Percentiles rank a stretch among this genome's conserved stretches.
These are phyloP conservation scores for Tiphia femorata DNA, from an alignment of 2,888 invertebrate species.

Conservation along the genomic window DNA sequence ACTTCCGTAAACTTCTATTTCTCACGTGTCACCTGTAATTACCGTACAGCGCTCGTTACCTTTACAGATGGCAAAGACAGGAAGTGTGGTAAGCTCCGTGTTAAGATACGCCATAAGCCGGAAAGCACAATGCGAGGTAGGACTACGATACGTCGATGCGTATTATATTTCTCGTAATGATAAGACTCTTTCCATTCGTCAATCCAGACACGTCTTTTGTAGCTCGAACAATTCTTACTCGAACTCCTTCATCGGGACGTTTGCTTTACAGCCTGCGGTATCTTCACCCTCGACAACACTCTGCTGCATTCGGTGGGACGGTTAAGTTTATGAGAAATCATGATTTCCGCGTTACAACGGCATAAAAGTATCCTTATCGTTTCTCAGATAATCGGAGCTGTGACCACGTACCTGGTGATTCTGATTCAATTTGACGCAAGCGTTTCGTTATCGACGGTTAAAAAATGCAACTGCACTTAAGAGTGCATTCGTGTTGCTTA, in stretches of 20 bases:
- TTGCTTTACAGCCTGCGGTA: conserved; percentile 54
- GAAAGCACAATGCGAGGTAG: too few species aligned
- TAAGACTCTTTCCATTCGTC: not conserved
- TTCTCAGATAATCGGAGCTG: conserved; percentile 38
- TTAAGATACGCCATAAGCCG: too few species aligned
- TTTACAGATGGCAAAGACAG: too few species aligned
- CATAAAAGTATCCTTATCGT: conserved; percentile 9
- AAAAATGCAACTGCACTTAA: conserved; percentile 9
- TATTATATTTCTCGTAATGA: too few species aligned
- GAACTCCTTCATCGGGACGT: conserved; percentile 51
- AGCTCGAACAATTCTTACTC: conserved; percentile 57
- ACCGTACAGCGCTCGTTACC: too few species aligned
- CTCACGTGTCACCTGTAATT: too few species aligned
- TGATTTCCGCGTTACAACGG: not conserved
- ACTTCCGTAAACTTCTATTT: too few species aligned
- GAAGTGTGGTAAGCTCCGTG: too few species aligned
- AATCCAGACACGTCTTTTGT: conserved; percentile 30
- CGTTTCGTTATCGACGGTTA: too few species aligned
- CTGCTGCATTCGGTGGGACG: conserved; percentile 55
- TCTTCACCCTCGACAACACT: conserved; percentile 53
- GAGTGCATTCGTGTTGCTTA: too few species aligned
- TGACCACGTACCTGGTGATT: conserved; percentile 47
- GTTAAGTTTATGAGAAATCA: not conserved
- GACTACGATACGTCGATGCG: too few species aligned
- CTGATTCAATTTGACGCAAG: conserved; percentile 46